Conservation (phyloP, 2,888 invertebrate genomes). For the Tholera decimalis region DNA sequence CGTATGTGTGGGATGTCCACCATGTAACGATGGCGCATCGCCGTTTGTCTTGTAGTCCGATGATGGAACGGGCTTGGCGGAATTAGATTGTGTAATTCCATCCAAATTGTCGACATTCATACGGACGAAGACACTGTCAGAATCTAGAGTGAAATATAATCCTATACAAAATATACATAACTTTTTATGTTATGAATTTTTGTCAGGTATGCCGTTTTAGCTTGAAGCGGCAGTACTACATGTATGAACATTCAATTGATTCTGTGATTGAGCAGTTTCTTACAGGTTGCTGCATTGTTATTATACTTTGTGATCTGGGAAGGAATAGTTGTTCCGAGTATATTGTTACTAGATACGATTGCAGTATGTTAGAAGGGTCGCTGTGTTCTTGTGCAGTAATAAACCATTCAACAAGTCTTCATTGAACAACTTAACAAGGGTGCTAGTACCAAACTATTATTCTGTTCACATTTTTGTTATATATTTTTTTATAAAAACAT, state of each 20-base stretch:
- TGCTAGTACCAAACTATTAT: no score
- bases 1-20: no score
- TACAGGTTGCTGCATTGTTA: slow-evolving; percentile 39
- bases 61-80: no score
- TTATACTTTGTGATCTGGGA: slow-evolving; percentile 53
- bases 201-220: not conserved
- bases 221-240: slow-evolving; percentile 13
- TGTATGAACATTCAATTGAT: slow-evolving; percentile 53
- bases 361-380: slow-evolving; percentile 1
- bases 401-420: not conserved
- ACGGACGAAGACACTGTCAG: no score
- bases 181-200: not conserved
- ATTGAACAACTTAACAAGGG: not conserved
- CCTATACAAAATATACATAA: not conserved
- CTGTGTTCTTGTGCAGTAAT: not conserved
- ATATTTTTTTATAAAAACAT: no score
- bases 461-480: no score
- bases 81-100: no score
- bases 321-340: slow-evolving; percentile 15
- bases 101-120: no score
- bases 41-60: no score
- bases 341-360: slow-evolving; percentile 14
- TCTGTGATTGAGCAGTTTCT: slow-evolving; percentile 58
- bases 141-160: no score
- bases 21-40: no score